Conservation (phyloP, 2,797 vertebrate species). For the Pempheris klunzingeri region DNA sequence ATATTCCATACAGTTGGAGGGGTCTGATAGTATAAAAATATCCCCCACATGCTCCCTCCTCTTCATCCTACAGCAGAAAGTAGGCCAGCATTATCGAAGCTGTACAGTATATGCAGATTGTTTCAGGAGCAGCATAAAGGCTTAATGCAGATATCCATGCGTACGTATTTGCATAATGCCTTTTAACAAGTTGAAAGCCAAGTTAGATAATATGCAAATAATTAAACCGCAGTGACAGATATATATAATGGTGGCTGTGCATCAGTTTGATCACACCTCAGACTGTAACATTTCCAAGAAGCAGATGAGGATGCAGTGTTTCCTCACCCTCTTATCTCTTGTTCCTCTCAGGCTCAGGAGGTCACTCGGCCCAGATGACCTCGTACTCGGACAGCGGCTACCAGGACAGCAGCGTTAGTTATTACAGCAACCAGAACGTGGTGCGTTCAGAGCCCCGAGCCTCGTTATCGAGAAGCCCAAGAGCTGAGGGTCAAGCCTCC, state of each 20-base stretch:
- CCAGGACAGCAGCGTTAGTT: slow-evolving; percentile 94
- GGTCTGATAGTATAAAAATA: slow-evolving; percentile 64
- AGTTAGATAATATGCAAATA: slow-evolving; percentile 60
- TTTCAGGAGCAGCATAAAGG: slow-evolving; percentile 42
- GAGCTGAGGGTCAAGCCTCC: slow-evolving; percentile 86
- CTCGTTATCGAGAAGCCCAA: slow-evolving; percentile 87
- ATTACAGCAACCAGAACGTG: slow-evolving; percentile 92
- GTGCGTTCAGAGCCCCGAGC: slow-evolving; percentile 91
- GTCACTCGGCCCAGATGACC: slow-evolving; percentile 97
- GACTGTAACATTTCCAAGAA: background rate
- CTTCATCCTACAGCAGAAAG: slow-evolving; percentile 61
- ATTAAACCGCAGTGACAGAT: slow-evolving; percentile 13
- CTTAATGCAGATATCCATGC: slow-evolving; percentile 48
- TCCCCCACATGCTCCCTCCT: slow-evolving; percentile 55
- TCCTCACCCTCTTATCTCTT: slow-evolving; percentile 26
- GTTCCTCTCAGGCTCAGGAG: slow-evolving; percentile 88
- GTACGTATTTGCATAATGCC: slow-evolving; percentile 45
- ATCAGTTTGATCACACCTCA: slow-evolving; percentile 21
- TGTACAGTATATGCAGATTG: slow-evolving; percentile 49
- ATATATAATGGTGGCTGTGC: background rate
- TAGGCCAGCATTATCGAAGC: slow-evolving; percentile 61
- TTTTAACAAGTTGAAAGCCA: slow-evolving; percentile 51
- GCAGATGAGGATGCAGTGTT: background rate
- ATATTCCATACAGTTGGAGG: slow-evolving; percentile 40
- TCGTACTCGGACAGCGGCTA: slow-evolving; percentile 98